Percentiles rank a stretch among this genome's conserved stretches.
phyloP scores from a whole-genome alignment of 2,888 invertebrate genomes.

The Dicyrtomina minuta region DNA sequence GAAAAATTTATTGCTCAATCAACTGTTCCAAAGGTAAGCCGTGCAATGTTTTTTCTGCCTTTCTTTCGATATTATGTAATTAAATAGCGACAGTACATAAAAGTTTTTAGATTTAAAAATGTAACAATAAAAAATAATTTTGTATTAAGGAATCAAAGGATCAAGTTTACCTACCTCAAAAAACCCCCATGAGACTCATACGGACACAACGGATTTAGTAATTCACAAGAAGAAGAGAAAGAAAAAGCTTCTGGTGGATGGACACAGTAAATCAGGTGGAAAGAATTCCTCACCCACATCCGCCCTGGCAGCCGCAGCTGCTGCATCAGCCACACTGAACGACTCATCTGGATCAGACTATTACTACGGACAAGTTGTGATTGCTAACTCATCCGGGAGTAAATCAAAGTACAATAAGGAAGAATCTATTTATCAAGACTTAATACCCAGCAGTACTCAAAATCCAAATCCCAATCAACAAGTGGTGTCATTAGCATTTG shows the following conservation, averaged over 20 bases:
- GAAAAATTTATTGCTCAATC: constrained; percentile 92
- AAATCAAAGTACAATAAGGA: no score
- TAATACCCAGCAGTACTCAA: constrained; percentile 8
- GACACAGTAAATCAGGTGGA: not conserved
- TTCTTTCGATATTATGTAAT: no score
- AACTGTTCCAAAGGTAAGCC: constrained; percentile 76
- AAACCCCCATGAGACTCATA: no score
- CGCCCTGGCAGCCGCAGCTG: not conserved
- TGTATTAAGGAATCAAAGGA: not conserved
- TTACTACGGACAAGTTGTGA: constrained; percentile 21
- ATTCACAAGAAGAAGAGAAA: constrained; percentile 32
- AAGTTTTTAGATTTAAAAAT: no score
- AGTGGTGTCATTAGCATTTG: no score
- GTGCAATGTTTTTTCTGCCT: no score
- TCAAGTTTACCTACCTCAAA: no score
- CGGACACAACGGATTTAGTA: not conserved
- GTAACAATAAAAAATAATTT: not conserved
- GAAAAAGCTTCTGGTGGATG: constrained; percentile 28
- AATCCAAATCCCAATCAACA: no score
- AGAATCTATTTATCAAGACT: constrained; percentile 25
- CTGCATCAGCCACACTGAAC: not conserved
- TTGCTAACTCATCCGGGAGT: not conserved
- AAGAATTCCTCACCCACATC: constrained; percentile 3
- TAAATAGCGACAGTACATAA: no score
- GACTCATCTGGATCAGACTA: constrained; percentile 28